A percentile compares a stretch with the other conserved stretches of the same genome.
Conservation (phyloP, 2,888 invertebrate genomes). For the Ptycholaimellus sp. region DNA sequence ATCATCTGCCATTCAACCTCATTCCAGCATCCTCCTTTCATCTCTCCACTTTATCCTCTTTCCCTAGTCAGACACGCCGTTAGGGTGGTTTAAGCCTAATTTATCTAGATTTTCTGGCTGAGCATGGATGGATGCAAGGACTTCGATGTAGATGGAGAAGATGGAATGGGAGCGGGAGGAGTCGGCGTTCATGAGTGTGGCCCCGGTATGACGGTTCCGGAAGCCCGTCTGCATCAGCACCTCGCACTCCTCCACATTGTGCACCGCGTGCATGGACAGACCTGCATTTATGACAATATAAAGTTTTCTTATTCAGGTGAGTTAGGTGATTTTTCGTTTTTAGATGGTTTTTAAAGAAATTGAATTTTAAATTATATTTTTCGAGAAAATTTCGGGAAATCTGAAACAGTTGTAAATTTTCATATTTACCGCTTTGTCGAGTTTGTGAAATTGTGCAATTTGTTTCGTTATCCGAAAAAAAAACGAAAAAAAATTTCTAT, state of each 20-base stretch:
- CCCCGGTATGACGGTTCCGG: constrained; percentile 52
- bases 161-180: constrained; percentile 61
- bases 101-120: too few relatives aligned
- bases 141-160: constrained; percentile 58
- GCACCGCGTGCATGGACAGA: constrained; percentile 48
- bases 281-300: constrained; percentile 34
- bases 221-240: constrained; percentile 49
- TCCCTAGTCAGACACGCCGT: too few relatives aligned
- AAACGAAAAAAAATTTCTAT: too few relatives aligned
- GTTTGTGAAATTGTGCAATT: neutral
- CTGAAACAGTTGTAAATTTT: neutral
- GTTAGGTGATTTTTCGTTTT: neutral
- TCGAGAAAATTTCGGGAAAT: neutral
- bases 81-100: too few relatives aligned
- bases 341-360: neutral
- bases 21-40: too few relatives aligned
- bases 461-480: neutral
- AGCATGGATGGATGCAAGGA: too few relatives aligned
- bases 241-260: constrained; percentile 51
- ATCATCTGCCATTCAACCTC: too few relatives aligned
- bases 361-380: neutral
- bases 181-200: constrained; percentile 66
- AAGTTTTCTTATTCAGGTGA: too few relatives aligned
- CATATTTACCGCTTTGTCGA: neutral
- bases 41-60: too few relatives aligned